Conservation (phyloP, 1,140 invertebrate genomes). For the Hypothenemus hampei region DNA sequence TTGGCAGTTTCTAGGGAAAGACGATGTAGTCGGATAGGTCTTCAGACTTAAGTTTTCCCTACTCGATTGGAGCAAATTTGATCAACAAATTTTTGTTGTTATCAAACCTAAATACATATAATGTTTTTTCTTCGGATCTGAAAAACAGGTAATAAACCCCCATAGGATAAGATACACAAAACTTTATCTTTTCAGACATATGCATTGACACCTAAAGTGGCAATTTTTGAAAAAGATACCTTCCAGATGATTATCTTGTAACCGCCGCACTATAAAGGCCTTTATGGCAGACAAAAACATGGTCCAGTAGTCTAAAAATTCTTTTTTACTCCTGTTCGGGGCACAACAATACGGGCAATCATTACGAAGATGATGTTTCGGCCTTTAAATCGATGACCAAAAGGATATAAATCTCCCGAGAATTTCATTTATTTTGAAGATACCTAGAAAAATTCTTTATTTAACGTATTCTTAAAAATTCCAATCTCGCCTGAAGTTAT, state of each 20-base stretch:
- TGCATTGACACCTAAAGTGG: conserved; percentile 26
- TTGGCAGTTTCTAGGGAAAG: conserved; percentile 10
- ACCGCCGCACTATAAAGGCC: conserved; percentile 22
- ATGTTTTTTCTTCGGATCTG: neutral
- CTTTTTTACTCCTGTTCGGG: conserved; percentile 3
- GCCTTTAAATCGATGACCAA: conserved; percentile 22
- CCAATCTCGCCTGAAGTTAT: conserved; percentile 11
- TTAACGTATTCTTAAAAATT: neutral
- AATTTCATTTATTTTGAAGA: conserved; percentile 15
- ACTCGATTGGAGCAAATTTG: too few species aligned
- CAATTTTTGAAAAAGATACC: conserved; percentile 23
- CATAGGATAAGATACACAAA: neutral
- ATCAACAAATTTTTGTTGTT: too few species aligned
- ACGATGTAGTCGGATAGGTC: too few species aligned
- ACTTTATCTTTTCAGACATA: too few species aligned
- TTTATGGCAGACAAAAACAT: conserved; percentile 19
- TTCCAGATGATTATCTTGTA: conserved; percentile 26
- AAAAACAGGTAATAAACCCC: conserved; percentile 1
- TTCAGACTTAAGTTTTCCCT: too few species aligned
- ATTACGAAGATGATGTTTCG: conserved; percentile 22
- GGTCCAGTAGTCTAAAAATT: conserved; percentile 19
- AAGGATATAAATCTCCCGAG: conserved; percentile 25
- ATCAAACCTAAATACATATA: too few species aligned
- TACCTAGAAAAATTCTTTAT: neutral
- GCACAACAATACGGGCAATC: conserved; percentile 25